Base-by-base conservation (phyloP, 1,140 invertebrate species). In the Zaprionus inermis region DNA sequence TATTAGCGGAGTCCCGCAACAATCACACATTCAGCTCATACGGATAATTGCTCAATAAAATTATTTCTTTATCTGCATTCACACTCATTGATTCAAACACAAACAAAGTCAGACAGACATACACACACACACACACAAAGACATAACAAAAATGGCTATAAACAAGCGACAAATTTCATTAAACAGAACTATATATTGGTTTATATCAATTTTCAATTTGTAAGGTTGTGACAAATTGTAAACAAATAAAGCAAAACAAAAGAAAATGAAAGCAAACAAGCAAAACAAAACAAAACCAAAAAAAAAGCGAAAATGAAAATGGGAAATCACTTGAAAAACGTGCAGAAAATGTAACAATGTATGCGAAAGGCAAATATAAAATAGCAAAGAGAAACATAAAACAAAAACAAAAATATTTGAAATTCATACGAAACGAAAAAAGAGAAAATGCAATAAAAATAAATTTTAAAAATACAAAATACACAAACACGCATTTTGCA, bases 181-280 rank as follows among this genome's bases (percentile, higher is more conserved):
- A 80, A 73, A 72, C 76, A 67, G 58, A 79, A 79, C 71, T 79
- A 78, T 78, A 61, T 90, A 81, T 90, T 90, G 82, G 77, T 80
- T 86, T 83, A 81, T 85, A 86, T 90, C 81, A 83, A 90, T 91
- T 91, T 91, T 90, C 90, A 91, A 91, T 91, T 91, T 91, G 90
- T 91, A 91, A 91, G 90, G 90, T 91, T 91, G 90, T 91, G 90
- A 91, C 86, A 91, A 91, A 89, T 91, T 91, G 86, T 89, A 89
- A 91, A 90, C 79, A 91, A 89, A 79, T 75, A 81, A 58, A 44
- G n/a, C 38, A 44, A 44, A 16, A 81, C 67, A 80, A 82, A 66
- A 75, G 34, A 80, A 83, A 70, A 76, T 34, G 46, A 80, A 68
- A 32, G 79, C 68, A 81, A 88, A 78, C 70, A 79, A 56, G 79